A percentile compares a stretch with the other conserved stretches of the same genome.
Evolutionary conservation across 2,113 vertebrate genomes (phyloP).

Genomic region (Lasiurus borealis): DNA sequence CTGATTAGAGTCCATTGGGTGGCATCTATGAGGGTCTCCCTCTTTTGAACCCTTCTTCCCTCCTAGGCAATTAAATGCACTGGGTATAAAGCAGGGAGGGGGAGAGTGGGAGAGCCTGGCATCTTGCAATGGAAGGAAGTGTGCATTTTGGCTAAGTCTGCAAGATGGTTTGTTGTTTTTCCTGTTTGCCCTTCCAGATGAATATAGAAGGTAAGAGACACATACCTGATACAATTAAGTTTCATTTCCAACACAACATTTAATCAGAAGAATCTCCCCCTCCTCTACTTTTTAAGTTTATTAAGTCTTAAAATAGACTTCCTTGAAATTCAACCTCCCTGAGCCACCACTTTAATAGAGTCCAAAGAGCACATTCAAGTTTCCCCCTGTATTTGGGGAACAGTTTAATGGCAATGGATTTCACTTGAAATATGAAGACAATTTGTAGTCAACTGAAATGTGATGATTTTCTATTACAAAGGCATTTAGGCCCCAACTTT

Average conservation of each 20-base stretch:
- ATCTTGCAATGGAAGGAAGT: conserved; percentile 63
- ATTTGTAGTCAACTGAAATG: conserved; percentile 8
- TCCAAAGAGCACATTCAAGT: conserved; percentile 56
- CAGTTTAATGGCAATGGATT: conserved; percentile 39
- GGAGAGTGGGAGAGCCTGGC: conserved; percentile 60
- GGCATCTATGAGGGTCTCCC: background rate
- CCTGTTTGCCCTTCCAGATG: background rate
- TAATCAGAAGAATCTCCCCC: background rate
- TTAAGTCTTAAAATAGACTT: conserved; percentile 51
- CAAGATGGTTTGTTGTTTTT: background rate
- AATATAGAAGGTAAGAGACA: background rate
- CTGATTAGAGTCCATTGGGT: background rate
- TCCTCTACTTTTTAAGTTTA: background rate
- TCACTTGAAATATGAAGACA: background rate
- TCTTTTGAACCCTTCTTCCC: background rate
- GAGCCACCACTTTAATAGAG: background rate
- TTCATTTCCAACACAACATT: conserved; percentile 30
- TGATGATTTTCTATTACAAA: conserved; percentile 3
- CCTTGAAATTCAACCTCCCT: conserved; percentile 44
- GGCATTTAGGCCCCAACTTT: background rate
- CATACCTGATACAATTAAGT: conserved; percentile 27
- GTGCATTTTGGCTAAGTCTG: conserved; percentile 71
- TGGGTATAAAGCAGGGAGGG: background rate
- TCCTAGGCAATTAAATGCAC: background rate
- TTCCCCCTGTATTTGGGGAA: background rate